A percentile compares a stretch with the other conserved stretches of the same genome.
phyloP scores from a whole-genome alignment of 37 sponge, comb jelly and placozoan genomes.

The Haliclona indistincta region DNA sequence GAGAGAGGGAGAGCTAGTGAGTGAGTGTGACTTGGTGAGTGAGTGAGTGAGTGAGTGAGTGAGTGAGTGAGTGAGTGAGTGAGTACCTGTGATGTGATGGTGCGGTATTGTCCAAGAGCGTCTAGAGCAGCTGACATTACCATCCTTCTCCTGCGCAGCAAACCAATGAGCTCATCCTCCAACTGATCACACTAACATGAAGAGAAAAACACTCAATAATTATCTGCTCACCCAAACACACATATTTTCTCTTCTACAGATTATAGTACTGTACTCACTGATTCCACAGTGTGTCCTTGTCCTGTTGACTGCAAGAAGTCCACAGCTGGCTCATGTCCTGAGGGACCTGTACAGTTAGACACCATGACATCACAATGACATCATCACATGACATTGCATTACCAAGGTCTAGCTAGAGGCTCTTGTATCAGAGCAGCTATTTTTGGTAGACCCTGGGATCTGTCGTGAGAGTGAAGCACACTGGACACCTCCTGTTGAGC shows the following conservation, averaged over 20 bases:
- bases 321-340: slow-evolving; percentile 75
- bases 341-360: slow-evolving; percentile 35
- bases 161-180: slow-evolving; percentile 69
- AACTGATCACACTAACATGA: slow-evolving; percentile 70
- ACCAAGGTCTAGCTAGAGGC: slow-evolving; percentile 61
- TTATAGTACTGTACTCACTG: slow-evolving; percentile 56
- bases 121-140: slow-evolving; percentile 63
- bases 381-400: slow-evolving; percentile 12
- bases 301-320: slow-evolving; percentile 65
- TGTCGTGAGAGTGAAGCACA: slow-evolving; percentile 23
- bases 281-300: slow-evolving; percentile 65
- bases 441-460: neutral
- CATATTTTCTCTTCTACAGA: neutral
- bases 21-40: too few species aligned
- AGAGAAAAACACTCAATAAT: too few species aligned
- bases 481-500: slow-evolving; percentile 35
- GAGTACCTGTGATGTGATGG: slow-evolving; percentile 56
- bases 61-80: too few species aligned
- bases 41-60: too few species aligned
- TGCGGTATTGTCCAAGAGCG: slow-evolving; percentile 66
- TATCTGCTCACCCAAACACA: neutral
- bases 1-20: too few species aligned
- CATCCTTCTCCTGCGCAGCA: slow-evolving; percentile 54
- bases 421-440: slow-evolving; percentile 26
- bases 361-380: neutral